Evolutionary conservation across 2,797 vertebrate species (phyloP).

Genomic region (Leuciscus waleckii): DNA sequence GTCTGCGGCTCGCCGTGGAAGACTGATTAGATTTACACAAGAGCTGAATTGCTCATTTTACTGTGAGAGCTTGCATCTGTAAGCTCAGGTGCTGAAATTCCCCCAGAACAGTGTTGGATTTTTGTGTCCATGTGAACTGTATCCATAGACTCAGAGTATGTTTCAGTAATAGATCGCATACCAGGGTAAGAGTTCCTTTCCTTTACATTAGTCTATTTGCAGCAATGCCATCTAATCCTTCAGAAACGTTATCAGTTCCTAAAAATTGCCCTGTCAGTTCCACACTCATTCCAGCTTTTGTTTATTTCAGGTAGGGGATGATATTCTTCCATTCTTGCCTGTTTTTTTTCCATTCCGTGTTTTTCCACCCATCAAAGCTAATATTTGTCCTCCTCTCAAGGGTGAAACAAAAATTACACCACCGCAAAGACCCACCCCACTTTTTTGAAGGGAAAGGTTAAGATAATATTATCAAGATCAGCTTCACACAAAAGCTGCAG

Average conservation of each 20-base stretch:
- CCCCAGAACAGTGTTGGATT: conserved; percentile 33
- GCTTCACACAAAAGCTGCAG: conserved; percentile 61
- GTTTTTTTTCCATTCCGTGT: conserved; percentile 39
- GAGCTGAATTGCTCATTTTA: conserved; percentile 81
- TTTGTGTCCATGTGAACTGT: background rate
- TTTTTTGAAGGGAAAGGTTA: conserved; percentile 67
- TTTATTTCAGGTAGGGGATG: conserved; percentile 20
- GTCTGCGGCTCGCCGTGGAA: conserved; percentile 83
- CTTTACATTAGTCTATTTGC: background rate
- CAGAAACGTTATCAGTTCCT: conserved; percentile 9
- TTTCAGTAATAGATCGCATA: conserved; percentile 51
- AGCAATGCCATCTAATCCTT: conserved; percentile 3
- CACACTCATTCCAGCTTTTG: background rate
- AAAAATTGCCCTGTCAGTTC: background rate
- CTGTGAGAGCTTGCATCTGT: conserved; percentile 87
- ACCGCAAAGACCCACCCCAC: conserved; percentile 36
- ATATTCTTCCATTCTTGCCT: conserved; percentile 7
- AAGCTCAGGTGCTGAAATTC: conserved; percentile 89
- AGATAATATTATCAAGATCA: conserved; percentile 76
- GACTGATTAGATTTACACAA: conserved; percentile 95
- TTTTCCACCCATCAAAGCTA: conserved; percentile 51
- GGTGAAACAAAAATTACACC: conserved; percentile 60
- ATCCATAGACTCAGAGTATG: background rate
- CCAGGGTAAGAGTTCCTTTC: background rate
- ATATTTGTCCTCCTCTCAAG: conserved; percentile 53